These are phyloP conservation scores for Isotomurus palustris DNA, from an alignment of 2,888 invertebrate species.

Conservation along the genomic window DNA sequence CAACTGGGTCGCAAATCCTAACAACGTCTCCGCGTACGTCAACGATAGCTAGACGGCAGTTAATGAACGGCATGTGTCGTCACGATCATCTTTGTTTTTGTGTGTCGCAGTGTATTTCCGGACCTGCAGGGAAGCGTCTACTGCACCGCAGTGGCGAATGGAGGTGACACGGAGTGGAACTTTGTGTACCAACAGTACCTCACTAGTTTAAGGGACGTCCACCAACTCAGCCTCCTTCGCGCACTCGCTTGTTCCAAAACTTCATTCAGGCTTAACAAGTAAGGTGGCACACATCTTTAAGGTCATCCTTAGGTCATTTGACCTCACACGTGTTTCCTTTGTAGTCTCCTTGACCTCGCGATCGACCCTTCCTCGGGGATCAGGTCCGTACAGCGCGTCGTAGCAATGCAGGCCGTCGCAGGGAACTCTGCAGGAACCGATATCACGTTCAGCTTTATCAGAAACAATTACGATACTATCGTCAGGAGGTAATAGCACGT, in stretches of 20 bases:
- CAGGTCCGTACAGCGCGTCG: constrained; percentile 18
- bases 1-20: constrained; percentile 24
- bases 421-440: constrained; percentile 34
- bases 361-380: constrained; percentile 26
- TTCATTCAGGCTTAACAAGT: constrained; percentile 21
- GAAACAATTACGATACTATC: constrained; percentile 25
- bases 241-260: constrained; percentile 37
- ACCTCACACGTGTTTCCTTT: background rate
- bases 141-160: constrained; percentile 38
- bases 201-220: constrained; percentile 13
- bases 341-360: constrained; percentile 27
- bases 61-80: too few relatives aligned
- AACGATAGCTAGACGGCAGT: too few relatives aligned
- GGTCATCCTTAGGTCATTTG: background rate
- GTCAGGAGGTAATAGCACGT: constrained; percentile 16
- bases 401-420: constrained; percentile 35
- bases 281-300: too few relatives aligned
- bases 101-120: constrained; percentile 21
- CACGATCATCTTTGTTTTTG: background rate
- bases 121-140: constrained; percentile 38
- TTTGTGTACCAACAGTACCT: constrained; percentile 31
- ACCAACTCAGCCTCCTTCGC: constrained; percentile 24
- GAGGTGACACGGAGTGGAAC: constrained; percentile 29
- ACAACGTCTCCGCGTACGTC: constrained; percentile 11
- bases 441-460: constrained; percentile 29